Base-by-base conservation (phyloP, 2,113 vertebrate genomes). In the Bufo gargarizans region DNA sequence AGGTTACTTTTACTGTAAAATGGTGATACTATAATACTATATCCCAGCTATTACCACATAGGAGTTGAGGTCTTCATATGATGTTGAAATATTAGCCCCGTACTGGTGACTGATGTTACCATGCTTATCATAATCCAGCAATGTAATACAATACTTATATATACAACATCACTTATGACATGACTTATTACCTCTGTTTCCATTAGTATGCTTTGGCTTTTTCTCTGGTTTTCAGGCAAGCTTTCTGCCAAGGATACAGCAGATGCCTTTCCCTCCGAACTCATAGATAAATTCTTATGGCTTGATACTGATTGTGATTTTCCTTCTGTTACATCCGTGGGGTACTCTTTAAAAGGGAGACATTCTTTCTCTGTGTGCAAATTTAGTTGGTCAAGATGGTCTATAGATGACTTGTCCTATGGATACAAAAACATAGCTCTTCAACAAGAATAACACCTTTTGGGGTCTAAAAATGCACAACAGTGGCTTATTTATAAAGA, bases 171-270 rank as follows among this genome's bases (percentile, higher is more conserved):
- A 33, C 33, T 33, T 33, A 33, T 19, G 20, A 20, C 9, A 55
- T 56, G 16, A 6, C 55, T 12, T 56, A 13, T 84, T 58, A 88
- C 87, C 81, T 88, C 58, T 9, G n/a, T 56, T 3, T 69, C 87
- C 5, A n/a, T 7, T 14, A 9, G 65, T 61, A 45, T 59, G 4
- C 13, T 13, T 4, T 53, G 67, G 17, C 71, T 69, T 55, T 59
- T 61, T 45, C 22, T 22, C 19, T 77, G 43, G 4, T 16, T 43
- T 13, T 55, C 58, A 14, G 71, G 56, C 6, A 47, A 4, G 43
- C 55, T 80, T 20, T 45, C 55, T 16, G 16, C 19, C 43, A 22
- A 69, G 43, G 79, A 56, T 19, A 33, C 47, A 50, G 67, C 13
- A 22, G 71, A 53, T 17, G 43, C 49, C 65, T 76, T 77, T 19